Evolutionary conservation across 2,797 vertebrate species (phyloP).

Genomic region (Pteronotus mesoamericanus): DNA sequence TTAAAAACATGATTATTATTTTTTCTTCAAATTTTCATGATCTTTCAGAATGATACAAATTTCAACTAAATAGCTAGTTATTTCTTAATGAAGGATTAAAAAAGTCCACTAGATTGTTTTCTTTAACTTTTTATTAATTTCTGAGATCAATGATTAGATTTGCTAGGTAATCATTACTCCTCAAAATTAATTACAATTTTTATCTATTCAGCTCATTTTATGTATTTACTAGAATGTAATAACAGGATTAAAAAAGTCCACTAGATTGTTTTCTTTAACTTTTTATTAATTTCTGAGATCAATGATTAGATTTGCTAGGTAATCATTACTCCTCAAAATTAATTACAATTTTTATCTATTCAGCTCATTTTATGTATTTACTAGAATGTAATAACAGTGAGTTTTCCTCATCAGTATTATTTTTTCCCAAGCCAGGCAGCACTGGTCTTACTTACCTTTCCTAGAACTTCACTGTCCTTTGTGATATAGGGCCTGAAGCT

Average conservation of each 20-base stretch:
- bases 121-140: neutral
- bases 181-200: neutral
- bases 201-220: neutral
- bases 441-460: neutral
- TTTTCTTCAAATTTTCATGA: neutral
- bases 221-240: neutral
- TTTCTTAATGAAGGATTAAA: neutral
- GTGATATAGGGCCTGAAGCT: neutral
- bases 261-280: neutral
- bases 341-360: neutral
- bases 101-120: neutral
- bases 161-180: neutral
- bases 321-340: neutral
- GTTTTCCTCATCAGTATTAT: neutral
- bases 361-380: neutral
- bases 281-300: neutral
- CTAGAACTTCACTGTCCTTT: neutral
- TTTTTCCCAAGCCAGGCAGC: neutral
- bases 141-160: neutral
- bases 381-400: neutral
- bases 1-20: neutral
- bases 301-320: neutral
- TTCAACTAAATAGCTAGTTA: neutral
- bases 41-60: neutral
- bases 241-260: neutral